These are phyloP conservation scores for Palythoa caribaeorum DNA, from an alignment of 92 coral and sea anemone genomes.

Conservation along the genomic window DNA sequence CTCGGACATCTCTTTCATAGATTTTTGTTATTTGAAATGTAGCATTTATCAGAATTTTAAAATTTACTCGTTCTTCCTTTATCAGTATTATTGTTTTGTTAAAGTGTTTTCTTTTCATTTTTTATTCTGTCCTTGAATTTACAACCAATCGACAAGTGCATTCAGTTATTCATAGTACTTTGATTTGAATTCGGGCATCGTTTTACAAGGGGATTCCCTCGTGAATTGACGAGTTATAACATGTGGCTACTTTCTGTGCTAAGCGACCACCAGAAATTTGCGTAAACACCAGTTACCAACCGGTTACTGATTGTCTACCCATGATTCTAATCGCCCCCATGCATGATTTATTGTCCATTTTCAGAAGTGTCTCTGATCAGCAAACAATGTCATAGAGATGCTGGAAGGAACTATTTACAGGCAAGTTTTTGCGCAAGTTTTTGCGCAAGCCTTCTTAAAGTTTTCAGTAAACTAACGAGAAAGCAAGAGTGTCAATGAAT, in stretches of 20 bases:
- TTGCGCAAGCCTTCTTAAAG: background rate
- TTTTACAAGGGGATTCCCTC: constrained; percentile 13
- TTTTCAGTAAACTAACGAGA: background rate
- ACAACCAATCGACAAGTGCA: too few species aligned
- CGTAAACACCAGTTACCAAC: constrained; percentile 26
- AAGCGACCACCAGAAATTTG: constrained; percentile 34
- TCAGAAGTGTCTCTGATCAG: constrained; percentile 22
- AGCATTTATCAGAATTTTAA: too few species aligned
- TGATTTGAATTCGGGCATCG: background rate
- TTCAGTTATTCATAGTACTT: too few species aligned
- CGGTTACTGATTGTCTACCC: constrained; percentile 40
- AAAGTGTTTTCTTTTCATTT: too few species aligned
- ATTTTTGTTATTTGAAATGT: too few species aligned
- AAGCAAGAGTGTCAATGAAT: background rate
- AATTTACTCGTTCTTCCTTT: too few species aligned
- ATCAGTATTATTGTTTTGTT: too few species aligned
- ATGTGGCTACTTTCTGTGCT: background rate
- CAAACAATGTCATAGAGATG: constrained; percentile 6
- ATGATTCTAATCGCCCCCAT: constrained; percentile 28
- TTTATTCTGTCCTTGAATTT: too few species aligned
- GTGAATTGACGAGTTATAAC: background rate
- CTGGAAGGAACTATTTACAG: background rate
- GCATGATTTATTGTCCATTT: constrained; percentile 48
- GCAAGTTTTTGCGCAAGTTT: background rate
- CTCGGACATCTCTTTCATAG: too few species aligned